Base-by-base conservation (phyloP, 1,140 invertebrate genomes). In the Magallana angulata region DNA sequence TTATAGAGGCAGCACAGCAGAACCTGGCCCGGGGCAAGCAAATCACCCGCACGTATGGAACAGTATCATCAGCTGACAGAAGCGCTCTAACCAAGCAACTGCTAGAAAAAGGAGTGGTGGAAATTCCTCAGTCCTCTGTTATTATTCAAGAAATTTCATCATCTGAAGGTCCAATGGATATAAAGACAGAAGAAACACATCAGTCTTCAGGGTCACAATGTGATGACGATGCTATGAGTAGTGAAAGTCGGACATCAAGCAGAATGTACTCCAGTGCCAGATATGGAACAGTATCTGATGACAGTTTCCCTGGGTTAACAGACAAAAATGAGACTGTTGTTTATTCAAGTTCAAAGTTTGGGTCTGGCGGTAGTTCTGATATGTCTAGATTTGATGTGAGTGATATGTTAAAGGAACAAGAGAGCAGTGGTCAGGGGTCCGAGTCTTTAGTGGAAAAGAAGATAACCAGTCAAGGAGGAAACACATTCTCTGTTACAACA, bases 401-500 rank as follows among this genome's bases (percentile, higher is more conserved):
- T 58, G 82, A 84, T 18, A 84, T 11, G 30, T 36, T 58, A 58
- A 18, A 24, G 2, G 59, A 30, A 14, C 57, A 84, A 60, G 57
- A 30, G 24, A 60, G 6, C 57, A 58, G n/a, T 62, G 9, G 30
- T 7, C 5, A 80, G 16, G 80, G 56, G 12, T 14, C 36, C 2
- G 57, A 58, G 80, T 16, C 48, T 82, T n/a, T 82, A 11, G 82
- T 58, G 57, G 59, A 84, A 58, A 36, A 82, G 16, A 59, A 48
- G 18, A 86, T 82, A 14, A 86, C 30, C 7, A 89, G 88, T 85
- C 62, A 82, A 58, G 85, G 85, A 36, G 88, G 88, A 18, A 82
- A 86, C 57, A 85, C 82, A 30, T 90, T 88, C 71, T 89, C 89
- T 68, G 86, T 91, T 24, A 90, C 90, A 56, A 91, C 90, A 64